Percentiles rank a stretch among this genome's conserved stretches.
Evolutionary conservation across 2,113 vertebrate genomes (phyloP).

Genomic region (Columba livia): DNA sequence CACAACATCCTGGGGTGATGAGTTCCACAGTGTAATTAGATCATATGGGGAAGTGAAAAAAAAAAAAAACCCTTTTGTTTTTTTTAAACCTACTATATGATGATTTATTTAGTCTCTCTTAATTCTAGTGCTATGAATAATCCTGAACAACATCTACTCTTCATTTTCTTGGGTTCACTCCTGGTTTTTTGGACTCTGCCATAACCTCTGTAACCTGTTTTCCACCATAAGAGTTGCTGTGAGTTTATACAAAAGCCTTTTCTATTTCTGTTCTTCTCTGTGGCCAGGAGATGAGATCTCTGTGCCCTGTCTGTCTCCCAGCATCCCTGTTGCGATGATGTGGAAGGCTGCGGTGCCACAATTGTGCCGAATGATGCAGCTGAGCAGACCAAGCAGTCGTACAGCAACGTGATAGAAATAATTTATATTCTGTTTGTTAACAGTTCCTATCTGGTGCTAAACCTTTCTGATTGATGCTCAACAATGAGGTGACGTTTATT

Average conservation of each 20-base stretch:
- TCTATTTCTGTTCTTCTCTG: neutral
- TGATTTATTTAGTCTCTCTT: slow-evolving; percentile 39
- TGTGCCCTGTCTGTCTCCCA: neutral
- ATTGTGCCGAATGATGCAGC: neutral
- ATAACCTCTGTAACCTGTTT: neutral
- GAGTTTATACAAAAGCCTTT: neutral
- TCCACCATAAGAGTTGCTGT: neutral
- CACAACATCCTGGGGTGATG: slow-evolving; percentile 37
- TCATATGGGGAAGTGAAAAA: neutral
- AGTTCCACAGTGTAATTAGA: slow-evolving; percentile 43
- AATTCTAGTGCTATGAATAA: slow-evolving; percentile 25
- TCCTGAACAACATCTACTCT: neutral
- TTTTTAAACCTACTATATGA: slow-evolving; percentile 4
- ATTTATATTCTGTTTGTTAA: neutral
- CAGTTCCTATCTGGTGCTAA: neutral
- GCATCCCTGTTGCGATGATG: neutral
- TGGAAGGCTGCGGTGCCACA: neutral
- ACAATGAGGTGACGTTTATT: neutral
- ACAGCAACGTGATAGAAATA: neutral
- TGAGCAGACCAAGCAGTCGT: neutral
- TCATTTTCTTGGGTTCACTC: neutral
- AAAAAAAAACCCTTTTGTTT: neutral
- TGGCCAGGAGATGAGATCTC: neutral
- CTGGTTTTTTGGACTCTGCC: neutral
- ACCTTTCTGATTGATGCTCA: neutral